Base-by-base conservation (phyloP, 92 coral and sea anemone species). In the Parazoanthus atlanticus region DNA sequence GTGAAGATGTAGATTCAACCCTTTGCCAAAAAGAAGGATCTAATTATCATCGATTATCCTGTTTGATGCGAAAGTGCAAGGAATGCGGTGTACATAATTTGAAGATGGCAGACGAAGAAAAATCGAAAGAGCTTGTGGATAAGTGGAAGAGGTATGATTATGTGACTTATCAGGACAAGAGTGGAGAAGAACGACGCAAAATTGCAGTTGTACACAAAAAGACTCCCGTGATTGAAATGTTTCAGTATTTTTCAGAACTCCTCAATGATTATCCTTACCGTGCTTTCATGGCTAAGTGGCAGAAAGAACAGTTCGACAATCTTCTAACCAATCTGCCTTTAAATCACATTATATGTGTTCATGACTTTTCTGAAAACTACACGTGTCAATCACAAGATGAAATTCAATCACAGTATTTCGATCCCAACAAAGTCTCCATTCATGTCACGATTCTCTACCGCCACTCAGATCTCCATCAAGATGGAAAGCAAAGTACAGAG, bases 141-240 rank as follows among this genome's bases (percentile, higher is more conserved):
- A 92, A 85, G 52, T 92, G 96, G 96, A 89, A 87, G 88, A 85
- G 88, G 49, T 94, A 92, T 30, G 96, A 92, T 26, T 94, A 94
- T 74, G 88, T 94, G 58, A 86, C 89, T 78, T 38, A 40, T 16
- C 76, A 78, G 65, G 93, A 85, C 86, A 88, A 89, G 78, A 80
- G 84, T 75, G 94, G 83, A 19, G 90, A 86, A 32, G 88, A 84
- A 74, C 85, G 64, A 61, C 65, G 85, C 10, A 86, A 94, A 88
- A 89, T 86, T 43, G 72, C 91, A 78, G 72, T 94, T 41, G 90
- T 94, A 5, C 56, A 34, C 41, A 94, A 94, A 31, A 81, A 88
- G 34, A 94, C 94, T 3, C 89, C 93, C 12, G 90, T 88, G 10
- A 69, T 64, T 71, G 96, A 90, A 82, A 89, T 94, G 93, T 94